Base-by-base conservation (phyloP, 2,797 vertebrate species). In the Chromis chromis region DNA sequence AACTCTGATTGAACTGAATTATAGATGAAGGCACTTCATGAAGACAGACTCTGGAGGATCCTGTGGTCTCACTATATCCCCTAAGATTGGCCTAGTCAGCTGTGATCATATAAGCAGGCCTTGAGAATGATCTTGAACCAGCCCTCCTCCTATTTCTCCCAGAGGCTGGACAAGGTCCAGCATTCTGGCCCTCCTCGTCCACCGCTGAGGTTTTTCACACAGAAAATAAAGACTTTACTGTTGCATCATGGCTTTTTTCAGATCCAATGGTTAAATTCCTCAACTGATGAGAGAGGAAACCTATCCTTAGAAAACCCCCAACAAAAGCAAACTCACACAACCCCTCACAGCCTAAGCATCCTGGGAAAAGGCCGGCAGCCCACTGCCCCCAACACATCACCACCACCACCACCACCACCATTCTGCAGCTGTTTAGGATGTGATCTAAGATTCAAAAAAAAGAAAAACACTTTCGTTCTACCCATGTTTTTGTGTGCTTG, bases 321-420 rank as follows among this genome's bases (percentile, higher is more conserved):
- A 73, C 78, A 87, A 88, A 89, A 84, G 83, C 79, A 80, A 86
- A 75, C 79, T 73, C 54, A 0, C 79, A 79, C 65, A 84, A 77
- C 70, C 67, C 66, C 3, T 25, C 16, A 40, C 65, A 74, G 68
- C 44, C 57, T 62, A 44, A 56, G 88, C 65, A 86, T 91, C 75
- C 70, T 89, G 89, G 87, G 87, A 90, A 90, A 76, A 84, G 28
- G 72, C 58, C 50, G 27, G 55, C 72, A 57, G 54, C 25, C 58
- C 49, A 25, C 54, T 19, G 59, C 31, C 64, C 31, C 25, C 39
- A 8, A 36, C 56, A 36, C 49, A 58, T 17, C 36, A 8, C 62
- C 10, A 19, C 46, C 31, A 14, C 62, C 10, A 19, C 46, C 31
- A 13, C 56, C 36, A 33, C 16, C 14, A 3, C 57, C 56, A 76